These are phyloP conservation scores for Epinotia ramella DNA, from an alignment of 2,888 invertebrate genomes.

Conservation along the genomic window DNA sequence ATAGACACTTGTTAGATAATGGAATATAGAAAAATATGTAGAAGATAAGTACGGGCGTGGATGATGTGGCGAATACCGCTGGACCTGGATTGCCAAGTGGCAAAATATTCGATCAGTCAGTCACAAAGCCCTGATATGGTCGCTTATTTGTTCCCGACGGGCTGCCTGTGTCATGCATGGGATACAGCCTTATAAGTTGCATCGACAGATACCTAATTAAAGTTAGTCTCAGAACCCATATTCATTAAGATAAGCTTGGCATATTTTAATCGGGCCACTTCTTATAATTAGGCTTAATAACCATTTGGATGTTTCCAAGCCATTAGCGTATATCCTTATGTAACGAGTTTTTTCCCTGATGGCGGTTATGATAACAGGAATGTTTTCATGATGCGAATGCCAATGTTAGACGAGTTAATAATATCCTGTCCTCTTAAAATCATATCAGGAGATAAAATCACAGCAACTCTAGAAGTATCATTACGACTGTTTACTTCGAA, in stretches of 20 bases:
- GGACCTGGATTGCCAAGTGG: too few species aligned
- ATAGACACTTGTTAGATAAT: too few species aligned
- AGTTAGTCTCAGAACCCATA: neutral
- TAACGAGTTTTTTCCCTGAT: constrained; percentile 1
- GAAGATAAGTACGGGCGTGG: too few species aligned
- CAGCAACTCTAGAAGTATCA: neutral
- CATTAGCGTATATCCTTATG: constrained; percentile 15
- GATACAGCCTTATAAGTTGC: too few species aligned
- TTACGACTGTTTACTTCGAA: neutral
- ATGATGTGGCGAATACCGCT: too few species aligned
- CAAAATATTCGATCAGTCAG: too few species aligned
- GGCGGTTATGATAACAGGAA: neutral
- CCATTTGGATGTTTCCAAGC: constrained; percentile 18
- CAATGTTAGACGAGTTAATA: neutral
- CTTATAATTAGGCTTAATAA: constrained; percentile 4
- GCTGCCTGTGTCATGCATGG: too few species aligned
- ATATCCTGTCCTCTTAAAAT: neutral
- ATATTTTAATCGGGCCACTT: constrained; percentile 15
- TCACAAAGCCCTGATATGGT: too few species aligned
- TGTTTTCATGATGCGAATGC: neutral
- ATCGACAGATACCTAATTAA: neutral
- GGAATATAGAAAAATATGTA: too few species aligned
- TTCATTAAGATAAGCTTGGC: constrained; percentile 13
- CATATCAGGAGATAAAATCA: neutral
- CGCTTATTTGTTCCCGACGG: too few species aligned